phyloP scores from a whole-genome alignment of 2,888 invertebrate species.

The Hecatera dysodea region DNA sequence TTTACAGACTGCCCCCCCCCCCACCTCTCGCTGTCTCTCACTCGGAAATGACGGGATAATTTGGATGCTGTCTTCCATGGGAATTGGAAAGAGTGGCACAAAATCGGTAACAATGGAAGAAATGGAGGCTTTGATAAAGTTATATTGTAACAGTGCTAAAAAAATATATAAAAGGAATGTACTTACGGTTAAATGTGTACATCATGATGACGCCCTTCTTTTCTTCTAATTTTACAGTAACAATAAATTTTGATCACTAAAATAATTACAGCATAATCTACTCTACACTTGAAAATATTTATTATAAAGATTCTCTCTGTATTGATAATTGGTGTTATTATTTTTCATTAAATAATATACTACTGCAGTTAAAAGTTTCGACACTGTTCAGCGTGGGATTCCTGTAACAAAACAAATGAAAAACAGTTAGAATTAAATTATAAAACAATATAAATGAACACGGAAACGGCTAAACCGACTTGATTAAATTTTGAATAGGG shows the following conservation, averaged over 20 bases:
- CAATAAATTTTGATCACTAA: conserved; percentile 1
- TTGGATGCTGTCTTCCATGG: too few species aligned
- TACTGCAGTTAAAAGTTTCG: conserved; percentile 6
- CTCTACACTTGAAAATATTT: not conserved
- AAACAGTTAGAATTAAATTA: not conserved
- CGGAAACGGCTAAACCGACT: too few species aligned
- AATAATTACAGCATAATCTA: not conserved
- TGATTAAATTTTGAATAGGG: too few species aligned
- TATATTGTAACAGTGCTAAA: not conserved
- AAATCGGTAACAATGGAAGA: too few species aligned
- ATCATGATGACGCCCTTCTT: conserved; percentile 43
- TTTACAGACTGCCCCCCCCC: too few species aligned
- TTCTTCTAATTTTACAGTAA: conserved; percentile 15
- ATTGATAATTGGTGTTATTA: conserved; percentile 10
- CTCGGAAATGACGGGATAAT: too few species aligned
- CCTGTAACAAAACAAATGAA: conserved; percentile 57
- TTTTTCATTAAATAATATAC: conserved; percentile 15
- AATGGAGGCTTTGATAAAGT: too few species aligned
- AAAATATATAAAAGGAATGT: conserved; percentile 14
- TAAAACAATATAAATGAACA: too few species aligned
- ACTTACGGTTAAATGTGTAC: conserved; percentile 62
- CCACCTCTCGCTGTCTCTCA: too few species aligned
- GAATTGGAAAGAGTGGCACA: too few species aligned
- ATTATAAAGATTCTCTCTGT: conserved; percentile 2
- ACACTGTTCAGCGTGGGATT: conserved; percentile 11